Evolutionary conservation across 2,888 invertebrate species (phyloP).

Genomic region (Cataglyphis rosenhaueri): DNA sequence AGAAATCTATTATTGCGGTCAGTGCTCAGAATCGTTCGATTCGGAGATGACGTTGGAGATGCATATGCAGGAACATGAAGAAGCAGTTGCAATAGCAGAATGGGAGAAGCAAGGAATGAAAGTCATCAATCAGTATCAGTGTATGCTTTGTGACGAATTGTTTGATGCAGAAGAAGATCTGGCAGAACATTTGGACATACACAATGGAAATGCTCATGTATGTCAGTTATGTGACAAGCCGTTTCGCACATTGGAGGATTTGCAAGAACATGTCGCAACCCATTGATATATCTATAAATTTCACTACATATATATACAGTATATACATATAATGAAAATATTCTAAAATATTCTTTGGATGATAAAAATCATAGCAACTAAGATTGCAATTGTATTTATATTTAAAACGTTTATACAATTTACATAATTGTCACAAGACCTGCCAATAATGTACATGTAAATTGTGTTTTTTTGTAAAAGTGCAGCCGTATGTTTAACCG

Average conservation of each 20-base stretch:
- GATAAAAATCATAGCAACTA: background rate
- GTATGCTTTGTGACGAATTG: constrained; percentile 80
- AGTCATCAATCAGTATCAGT: constrained; percentile 71
- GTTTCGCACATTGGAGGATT: constrained; percentile 79
- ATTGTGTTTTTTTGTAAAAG: background rate
- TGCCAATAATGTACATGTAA: background rate
- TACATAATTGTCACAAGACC: background rate
- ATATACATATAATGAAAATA: background rate
- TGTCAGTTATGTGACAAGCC: constrained; percentile 82
- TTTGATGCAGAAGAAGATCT: constrained; percentile 78
- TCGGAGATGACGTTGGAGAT: constrained; percentile 81
- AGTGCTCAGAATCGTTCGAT: constrained; percentile 78
- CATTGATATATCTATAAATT: constrained; percentile 73
- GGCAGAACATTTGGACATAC: constrained; percentile 79
- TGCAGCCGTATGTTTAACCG: background rate
- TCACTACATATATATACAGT: background rate
- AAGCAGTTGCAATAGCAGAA: constrained; percentile 80
- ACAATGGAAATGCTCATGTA: constrained; percentile 79
- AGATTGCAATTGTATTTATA: background rate
- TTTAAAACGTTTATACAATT: background rate
- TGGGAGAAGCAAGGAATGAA: constrained; percentile 79
- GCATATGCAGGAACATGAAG: constrained; percentile 82
- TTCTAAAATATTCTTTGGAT: background rate
- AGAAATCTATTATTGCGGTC: constrained; percentile 74
- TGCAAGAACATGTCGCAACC: constrained; percentile 82